These are phyloP conservation scores for Lytechinus pictus DNA, from an alignment of 35 echinoderm and acorn worm species.

Conservation along the genomic window DNA sequence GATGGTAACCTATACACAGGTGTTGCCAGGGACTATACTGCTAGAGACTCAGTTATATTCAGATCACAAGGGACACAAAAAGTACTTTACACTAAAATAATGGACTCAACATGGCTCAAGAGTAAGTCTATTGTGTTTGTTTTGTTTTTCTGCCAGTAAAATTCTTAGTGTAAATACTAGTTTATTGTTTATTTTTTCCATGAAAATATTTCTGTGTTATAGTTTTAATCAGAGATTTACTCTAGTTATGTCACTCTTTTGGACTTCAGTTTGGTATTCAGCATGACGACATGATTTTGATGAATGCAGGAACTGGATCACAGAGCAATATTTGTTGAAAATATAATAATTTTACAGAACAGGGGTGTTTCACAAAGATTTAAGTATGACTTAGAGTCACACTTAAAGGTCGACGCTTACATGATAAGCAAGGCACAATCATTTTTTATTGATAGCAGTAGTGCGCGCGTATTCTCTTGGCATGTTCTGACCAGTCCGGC, in stretches of 20 bases:
- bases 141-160: too few species aligned
- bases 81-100: constrained; percentile 52
- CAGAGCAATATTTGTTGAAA: background rate
- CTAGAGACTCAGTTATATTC: constrained; percentile 71
- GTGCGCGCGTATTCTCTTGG: too few species aligned
- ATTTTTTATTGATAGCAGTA: too few species aligned
- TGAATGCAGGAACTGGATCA: background rate
- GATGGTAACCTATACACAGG: constrained; percentile 81
- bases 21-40: constrained; percentile 71
- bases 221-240: background rate
- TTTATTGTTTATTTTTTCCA: background rate
- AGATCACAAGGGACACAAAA: constrained; percentile 50
- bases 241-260: background rate
- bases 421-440: too few species aligned
- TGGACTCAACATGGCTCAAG: constrained; percentile 89
- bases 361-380: too few species aligned
- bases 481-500: too few species aligned
- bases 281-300: background rate
- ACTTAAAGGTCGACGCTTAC: too few species aligned
- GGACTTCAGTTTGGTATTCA: too few species aligned
- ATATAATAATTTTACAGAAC: too few species aligned
- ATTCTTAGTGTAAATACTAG: too few species aligned
- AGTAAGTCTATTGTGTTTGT: constrained; percentile 48
- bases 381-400: too few species aligned
- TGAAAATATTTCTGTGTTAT: background rate